Evolutionary conservation across 2,113 vertebrate genomes (phyloP), one percentile per base, ranked within the genome.

Genomic region (Uria aalge): DNA sequence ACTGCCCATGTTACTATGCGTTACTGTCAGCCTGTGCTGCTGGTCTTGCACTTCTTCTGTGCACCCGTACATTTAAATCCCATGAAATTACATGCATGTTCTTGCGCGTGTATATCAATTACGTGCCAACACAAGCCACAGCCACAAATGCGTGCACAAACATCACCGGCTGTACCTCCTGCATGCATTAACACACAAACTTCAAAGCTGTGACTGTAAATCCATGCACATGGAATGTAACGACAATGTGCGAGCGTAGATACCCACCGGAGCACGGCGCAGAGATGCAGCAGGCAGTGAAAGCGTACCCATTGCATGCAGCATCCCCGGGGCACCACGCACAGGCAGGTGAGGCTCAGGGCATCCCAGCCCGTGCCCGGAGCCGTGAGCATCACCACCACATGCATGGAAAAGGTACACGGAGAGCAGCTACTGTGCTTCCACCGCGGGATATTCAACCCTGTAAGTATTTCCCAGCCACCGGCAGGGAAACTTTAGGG

Each of bases 71-170:
- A 2, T 53, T 66, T 47, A 36, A 64, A 89, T 41, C 82, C 67
- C 82, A 11, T 17, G 60, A 85, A 30, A 34, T 36, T 21, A 8
- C 82, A n/a, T 1, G 22, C 87, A 3, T 5, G 8, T 40, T 32
- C 78, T 36, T 6, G 3, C 3, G 15, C 1, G 12, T 11, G 71
- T 23, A 3, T 40, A 1, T 2, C 4, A 11, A 9, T 75, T 0
- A 4, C 12, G 69, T 26, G 88, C 16, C 56, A 57, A 3, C 45
- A 2, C 69, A 11, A 80, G 47, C 15, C 76, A 8, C 82, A 3
- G 85, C 48, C 45, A 3, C 75, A 17, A 2, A 19, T 0, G 15
- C 0, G 22, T 8, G 16, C 26, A 1, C 45, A 3, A 20, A 0
- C 74, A 19, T 17, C 55, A 1, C 74, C 5, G 10, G 20, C 79